Base-by-base conservation (phyloP, 2,797 vertebrate species). In the Cebuella pygmaea region DNA sequence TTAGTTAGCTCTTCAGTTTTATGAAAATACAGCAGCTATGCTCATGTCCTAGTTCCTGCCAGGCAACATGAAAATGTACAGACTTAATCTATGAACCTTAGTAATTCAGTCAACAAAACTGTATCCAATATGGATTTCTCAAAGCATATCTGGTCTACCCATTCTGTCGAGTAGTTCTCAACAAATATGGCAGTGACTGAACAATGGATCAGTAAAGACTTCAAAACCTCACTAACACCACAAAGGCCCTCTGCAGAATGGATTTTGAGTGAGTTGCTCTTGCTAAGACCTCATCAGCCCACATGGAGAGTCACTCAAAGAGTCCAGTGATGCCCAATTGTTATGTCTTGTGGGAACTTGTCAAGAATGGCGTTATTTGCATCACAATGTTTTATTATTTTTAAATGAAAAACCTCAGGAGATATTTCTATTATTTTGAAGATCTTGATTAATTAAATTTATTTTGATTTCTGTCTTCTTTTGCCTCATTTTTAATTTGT, bases 381-480 rank as follows among this genome's bases (percentile, higher is more conserved):
- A 41, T 72, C 36, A 80, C 15, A 36, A 11, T 36, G 30, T 57
- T 95, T 91, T 94, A 48, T 94, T 75, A 52, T 79, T 76, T 84
- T 83, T 90, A 36, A 89, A 87, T 83, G 5, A 92, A 70, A 76
- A 78, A 4, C 7, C 22, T 78, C 75, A n/a, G 0, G 36, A 52
- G 24, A 8, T 93, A 30, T 17, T 52, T 79, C 57, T 59, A 46
- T 81, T 55, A 48, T 78, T 92, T 88, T 88, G 61, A 92, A 88
- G 67, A 90, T 76, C 27, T 85, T 67, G 4, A 57, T 17, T 82
- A 27, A 57, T 17, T 82, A 27, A 36, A 88, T 88, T 88, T 88
- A 33, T 81, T 84, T 92, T 72, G 0, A 41, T 88, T 84, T 90
- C 7, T 87, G 30, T 89, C 61, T 96, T 79, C 9, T 82, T 96